Percentiles rank a stretch among this genome's conserved stretches.
These are phyloP conservation scores for Laticauda laticaudata DNA, from an alignment of 2,113 vertebrate species.

Conservation along the genomic window DNA sequence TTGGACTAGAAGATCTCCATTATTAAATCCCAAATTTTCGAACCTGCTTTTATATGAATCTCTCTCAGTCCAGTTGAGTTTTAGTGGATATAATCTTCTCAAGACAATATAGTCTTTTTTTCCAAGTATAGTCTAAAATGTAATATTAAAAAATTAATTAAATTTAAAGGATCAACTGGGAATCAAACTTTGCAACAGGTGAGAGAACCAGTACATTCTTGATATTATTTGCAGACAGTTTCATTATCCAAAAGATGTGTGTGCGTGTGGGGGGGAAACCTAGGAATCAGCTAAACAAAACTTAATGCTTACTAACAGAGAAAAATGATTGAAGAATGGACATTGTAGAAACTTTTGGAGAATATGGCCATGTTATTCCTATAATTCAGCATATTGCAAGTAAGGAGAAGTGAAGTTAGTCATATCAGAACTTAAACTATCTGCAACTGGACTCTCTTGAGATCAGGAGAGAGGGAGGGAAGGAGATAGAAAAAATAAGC, in stretches of 20 bases:
- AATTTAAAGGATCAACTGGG: neutral
- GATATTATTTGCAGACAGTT: neutral
- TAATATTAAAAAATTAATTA: neutral
- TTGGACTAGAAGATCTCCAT: neutral
- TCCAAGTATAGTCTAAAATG: neutral
- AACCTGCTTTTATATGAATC: neutral
- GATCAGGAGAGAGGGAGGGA: neutral
- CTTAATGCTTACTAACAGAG: neutral
- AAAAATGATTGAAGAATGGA: neutral
- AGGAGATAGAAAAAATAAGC: neutral
- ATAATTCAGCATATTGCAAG: neutral
- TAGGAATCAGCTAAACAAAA: neutral
- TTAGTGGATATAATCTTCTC: neutral
- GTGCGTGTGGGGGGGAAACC: too few species aligned
- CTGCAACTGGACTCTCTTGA: neutral
- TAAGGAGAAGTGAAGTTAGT: neutral
- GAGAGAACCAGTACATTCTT: neutral
- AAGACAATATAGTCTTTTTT: neutral
- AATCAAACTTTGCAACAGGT: neutral
- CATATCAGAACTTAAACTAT: neutral
- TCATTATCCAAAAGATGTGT: neutral
- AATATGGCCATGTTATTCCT: neutral
- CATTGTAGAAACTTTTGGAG: neutral
- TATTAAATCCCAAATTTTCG: neutral
- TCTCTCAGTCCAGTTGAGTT: neutral